Evolutionary conservation across 2,797 vertebrate species (phyloP).

Genomic region (Potorous gilbertii): DNA sequence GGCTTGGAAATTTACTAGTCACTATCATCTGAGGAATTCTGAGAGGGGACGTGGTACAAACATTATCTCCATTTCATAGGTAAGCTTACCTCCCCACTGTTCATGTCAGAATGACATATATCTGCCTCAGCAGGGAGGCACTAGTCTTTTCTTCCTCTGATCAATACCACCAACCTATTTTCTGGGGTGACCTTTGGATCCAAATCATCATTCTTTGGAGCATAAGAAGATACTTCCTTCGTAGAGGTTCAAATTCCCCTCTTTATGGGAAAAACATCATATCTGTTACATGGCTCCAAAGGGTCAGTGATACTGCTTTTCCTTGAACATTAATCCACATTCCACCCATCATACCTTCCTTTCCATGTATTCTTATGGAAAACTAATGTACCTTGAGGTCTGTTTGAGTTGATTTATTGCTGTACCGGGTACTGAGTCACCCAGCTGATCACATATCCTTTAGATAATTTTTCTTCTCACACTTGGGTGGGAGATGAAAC

Average conservation of each 20-base stretch:
- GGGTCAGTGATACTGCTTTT: background rate
- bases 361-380: background rate
- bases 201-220: background rate
- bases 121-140: background rate
- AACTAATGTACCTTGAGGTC: background rate
- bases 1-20: background rate
- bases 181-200: background rate
- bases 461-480: background rate
- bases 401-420: background rate
- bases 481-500: background rate
- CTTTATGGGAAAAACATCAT: background rate
- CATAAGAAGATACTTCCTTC: background rate
- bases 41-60: background rate
- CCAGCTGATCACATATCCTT: background rate
- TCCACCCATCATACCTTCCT: background rate
- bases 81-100: background rate
- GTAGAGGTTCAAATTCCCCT: background rate
- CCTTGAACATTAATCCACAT: background rate
- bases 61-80: background rate
- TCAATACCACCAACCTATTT: background rate
- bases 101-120: background rate
- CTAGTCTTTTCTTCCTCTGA: background rate
- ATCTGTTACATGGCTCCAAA: background rate
- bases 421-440: background rate
- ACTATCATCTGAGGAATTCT: background rate